phyloP scores from a whole-genome alignment of 2,888 invertebrate genomes.

The Eueremaeus valkanovi region DNA sequence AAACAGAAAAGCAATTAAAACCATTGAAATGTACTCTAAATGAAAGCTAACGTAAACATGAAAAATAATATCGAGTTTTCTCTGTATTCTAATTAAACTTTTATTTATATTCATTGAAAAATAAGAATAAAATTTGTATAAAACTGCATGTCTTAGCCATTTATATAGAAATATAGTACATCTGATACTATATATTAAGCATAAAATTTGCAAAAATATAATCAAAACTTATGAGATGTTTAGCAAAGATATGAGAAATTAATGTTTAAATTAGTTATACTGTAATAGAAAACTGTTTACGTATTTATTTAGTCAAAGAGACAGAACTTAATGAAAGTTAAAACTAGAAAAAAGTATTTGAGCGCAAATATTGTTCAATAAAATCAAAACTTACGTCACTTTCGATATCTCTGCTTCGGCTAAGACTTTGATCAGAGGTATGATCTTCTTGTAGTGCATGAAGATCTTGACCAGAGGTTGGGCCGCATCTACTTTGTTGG shows the following conservation, averaged over 20 bases:
- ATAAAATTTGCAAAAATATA: slow-evolving; percentile 43
- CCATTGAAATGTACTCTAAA: too few species aligned
- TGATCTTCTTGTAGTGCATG: slow-evolving; percentile 77
- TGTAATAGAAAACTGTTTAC: neutral
- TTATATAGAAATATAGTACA: too few species aligned
- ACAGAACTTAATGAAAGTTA: neutral
- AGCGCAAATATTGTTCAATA: neutral
- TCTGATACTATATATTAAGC: too few species aligned
- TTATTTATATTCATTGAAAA: too few species aligned
- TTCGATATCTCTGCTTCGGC: slow-evolving; percentile 85
- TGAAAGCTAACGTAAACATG: too few species aligned
- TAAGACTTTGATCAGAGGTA: slow-evolving; percentile 73
- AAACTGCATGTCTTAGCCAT: too few species aligned
- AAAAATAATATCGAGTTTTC: too few species aligned
- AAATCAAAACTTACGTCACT: slow-evolving; percentile 65
- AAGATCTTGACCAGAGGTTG: slow-evolving; percentile 81
- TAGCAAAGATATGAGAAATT: neutral
- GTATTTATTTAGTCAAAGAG: neutral
- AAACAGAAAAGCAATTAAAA: too few species aligned
- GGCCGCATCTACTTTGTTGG: slow-evolving; percentile 80
- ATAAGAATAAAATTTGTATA: too few species aligned
- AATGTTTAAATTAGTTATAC: neutral
- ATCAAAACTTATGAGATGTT: neutral
- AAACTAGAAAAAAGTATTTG: slow-evolving; percentile 1
- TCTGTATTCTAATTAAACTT: too few species aligned